These are phyloP conservation scores for Danio jaintianensis DNA, from an alignment of 2,797 vertebrate species.

Conservation along the genomic window DNA sequence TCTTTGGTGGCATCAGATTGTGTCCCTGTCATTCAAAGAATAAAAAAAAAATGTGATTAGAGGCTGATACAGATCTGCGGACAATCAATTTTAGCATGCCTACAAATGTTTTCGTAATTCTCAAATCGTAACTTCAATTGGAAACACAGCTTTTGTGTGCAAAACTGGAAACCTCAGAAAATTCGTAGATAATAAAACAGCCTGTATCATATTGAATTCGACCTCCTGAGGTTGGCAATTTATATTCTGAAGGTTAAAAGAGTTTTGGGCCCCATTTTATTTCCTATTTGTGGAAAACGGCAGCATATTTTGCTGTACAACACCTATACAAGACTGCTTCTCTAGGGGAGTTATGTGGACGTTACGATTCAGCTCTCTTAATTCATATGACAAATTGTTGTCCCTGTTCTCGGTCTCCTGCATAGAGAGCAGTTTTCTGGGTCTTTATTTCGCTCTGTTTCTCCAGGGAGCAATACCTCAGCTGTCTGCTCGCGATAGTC, in stretches of 20 bases:
- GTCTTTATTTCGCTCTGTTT: slow-evolving; percentile 36
- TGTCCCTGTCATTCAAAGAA: no score
- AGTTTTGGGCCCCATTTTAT: background rate
- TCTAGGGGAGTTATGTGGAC: slow-evolving; percentile 14
- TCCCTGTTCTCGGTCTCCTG: slow-evolving; percentile 18
- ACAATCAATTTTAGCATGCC: no score
- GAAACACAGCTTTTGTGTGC: slow-evolving; percentile 10
- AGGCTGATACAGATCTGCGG: no score
- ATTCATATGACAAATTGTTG: slow-evolving; percentile 56
- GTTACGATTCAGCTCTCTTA: slow-evolving; percentile 29
- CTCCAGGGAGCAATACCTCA: slow-evolving; percentile 37
- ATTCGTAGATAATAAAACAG: background rate
- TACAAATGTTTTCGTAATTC: no score
- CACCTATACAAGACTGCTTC: background rate
- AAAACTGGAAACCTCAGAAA: background rate
- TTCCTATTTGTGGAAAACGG: background rate
- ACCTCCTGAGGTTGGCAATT: background rate
- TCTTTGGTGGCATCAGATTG: no score
- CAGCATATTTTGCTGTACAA: background rate
- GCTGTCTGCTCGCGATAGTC: slow-evolving; percentile 21
- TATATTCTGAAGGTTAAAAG: background rate
- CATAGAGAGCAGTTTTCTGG: slow-evolving; percentile 23
- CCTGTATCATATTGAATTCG: background rate
- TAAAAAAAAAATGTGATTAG: no score
- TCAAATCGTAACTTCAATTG: no score